phyloP scores from a whole-genome alignment of 37 sponge, comb jelly and placozoan genomes.

The Chondrosia reniformis region DNA sequence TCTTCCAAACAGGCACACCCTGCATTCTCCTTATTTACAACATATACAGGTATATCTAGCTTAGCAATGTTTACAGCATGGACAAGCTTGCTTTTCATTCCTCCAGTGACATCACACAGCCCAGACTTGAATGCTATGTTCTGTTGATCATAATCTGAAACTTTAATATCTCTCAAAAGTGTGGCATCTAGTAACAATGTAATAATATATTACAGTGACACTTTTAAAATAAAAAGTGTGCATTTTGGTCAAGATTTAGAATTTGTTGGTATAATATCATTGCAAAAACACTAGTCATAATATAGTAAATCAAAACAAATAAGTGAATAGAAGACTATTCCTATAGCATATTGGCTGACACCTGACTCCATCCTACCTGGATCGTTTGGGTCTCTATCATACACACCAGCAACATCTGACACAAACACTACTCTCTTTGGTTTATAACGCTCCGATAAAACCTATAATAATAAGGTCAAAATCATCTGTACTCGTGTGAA shows the following conservation, averaged over 20 bases:
- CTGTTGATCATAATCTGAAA: background rate
- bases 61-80: slow-evolving; percentile 3
- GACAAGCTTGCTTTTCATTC: slow-evolving; percentile 8
- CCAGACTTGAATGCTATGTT: background rate
- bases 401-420: slow-evolving; percentile 12
- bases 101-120: slow-evolving; percentile 1
- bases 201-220: too few species aligned
- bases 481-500: background rate
- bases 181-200: background rate
- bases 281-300: too few species aligned
- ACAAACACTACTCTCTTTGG: slow-evolving; percentile 19
- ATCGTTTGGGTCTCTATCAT: background rate
- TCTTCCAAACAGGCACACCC: slow-evolving; percentile 1
- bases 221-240: too few species aligned
- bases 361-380: too few species aligned
- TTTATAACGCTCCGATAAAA: background rate
- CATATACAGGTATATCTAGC: slow-evolving; percentile 2
- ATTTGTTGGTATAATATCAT: too few species aligned
- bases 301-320: too few species aligned
- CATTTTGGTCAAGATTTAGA: too few species aligned
- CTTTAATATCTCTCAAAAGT: background rate
- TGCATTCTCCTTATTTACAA: background rate
- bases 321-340: too few species aligned
- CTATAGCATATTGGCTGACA: too few species aligned
- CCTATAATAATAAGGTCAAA: background rate